Evolutionary conservation across 2,113 vertebrate genomes (phyloP).

Genomic region (Galbula dea): DNA sequence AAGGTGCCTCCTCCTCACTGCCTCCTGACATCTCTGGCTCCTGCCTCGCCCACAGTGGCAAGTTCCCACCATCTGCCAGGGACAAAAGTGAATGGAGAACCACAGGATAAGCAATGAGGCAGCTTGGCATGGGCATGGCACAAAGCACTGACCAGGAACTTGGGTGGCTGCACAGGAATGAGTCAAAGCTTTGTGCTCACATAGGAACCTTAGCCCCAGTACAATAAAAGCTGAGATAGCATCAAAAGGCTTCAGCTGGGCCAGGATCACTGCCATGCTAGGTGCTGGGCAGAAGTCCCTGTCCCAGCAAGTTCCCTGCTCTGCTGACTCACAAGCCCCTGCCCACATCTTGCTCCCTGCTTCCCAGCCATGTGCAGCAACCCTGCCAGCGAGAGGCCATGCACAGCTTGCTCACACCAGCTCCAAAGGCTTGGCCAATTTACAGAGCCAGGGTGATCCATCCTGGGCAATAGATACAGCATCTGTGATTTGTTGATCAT

Average conservation of each 20-base stretch:
- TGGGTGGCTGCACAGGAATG: neutral
- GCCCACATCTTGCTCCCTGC: neutral
- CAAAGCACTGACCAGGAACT: neutral
- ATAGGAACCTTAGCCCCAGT: neutral
- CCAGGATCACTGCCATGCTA: neutral
- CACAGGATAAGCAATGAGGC: fast-evolving
- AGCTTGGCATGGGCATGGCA: neutral
- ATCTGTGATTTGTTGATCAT: conserved; percentile 12
- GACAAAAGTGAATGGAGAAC: neutral
- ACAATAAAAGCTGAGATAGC: neutral
- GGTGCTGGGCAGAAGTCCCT: neutral
- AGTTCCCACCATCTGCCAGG: neutral
- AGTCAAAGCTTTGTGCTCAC: neutral
- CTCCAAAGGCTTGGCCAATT: neutral
- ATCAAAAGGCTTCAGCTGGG: neutral
- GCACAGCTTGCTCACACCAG: fast-evolving
- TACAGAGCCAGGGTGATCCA: neutral
- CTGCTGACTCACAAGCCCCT: neutral
- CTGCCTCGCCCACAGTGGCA: neutral
- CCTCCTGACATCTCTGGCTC: neutral
- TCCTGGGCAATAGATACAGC: neutral
- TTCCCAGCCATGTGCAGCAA: neutral
- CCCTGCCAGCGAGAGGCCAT: neutral
- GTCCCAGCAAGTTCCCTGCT: neutral
- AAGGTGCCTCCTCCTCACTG: neutral